These are phyloP conservation scores for Agrochola lychnidis DNA, from an alignment of 2,888 invertebrate genomes.

Conservation along the genomic window DNA sequence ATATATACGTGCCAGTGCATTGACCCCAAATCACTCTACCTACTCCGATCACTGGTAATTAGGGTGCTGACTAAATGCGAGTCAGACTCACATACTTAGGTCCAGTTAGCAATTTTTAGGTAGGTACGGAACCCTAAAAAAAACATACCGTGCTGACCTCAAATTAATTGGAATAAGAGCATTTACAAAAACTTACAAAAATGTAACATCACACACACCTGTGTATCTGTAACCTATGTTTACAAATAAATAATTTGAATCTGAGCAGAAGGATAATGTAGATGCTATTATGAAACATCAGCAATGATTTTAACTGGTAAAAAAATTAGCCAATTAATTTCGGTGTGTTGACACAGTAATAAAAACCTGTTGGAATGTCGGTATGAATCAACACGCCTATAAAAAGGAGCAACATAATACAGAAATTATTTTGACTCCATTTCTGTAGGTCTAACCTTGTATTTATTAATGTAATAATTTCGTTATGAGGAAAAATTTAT, in stretches of 20 bases:
- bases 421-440: constrained; percentile 14
- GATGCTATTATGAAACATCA: background rate
- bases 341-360: constrained; percentile 21
- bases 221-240: no score
- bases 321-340: background rate
- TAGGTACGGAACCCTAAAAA: background rate
- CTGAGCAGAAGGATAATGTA: background rate
- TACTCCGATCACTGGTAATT: no score
- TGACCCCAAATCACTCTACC: no score
- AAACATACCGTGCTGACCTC: background rate
- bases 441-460: constrained; percentile 33
- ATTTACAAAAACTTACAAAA: no score
- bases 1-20: no score
- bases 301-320: background rate
- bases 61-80: background rate
- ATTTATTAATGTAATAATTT: constrained; percentile 12
- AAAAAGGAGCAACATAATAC: constrained; percentile 10
- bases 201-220: no score
- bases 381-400: background rate
- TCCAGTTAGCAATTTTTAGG: background rate
- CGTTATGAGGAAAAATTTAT: constrained; percentile 24
- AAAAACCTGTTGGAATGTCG: constrained; percentile 21
- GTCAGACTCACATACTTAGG: background rate
- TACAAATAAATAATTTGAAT: no score
- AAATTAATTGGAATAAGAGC: background rate